Base-by-base conservation (phyloP, 1,140 invertebrate species). In the Pseudachorutes palmiensis region DNA sequence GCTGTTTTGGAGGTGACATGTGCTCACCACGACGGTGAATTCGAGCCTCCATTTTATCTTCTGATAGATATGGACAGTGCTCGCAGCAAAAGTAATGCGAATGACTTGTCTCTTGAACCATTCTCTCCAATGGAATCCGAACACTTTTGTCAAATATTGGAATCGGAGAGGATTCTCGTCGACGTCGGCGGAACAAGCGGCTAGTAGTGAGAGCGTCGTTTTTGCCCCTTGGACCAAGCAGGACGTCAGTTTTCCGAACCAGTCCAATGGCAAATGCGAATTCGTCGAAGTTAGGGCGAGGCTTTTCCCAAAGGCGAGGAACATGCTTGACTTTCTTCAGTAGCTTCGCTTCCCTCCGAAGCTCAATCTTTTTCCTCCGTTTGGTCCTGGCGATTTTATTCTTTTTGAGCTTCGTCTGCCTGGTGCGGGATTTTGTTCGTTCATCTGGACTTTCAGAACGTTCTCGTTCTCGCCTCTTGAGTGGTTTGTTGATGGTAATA, bases 181-280 rank as follows among this genome's bases (percentile, higher is more conserved):
- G 12, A 5, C 12, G 12, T 14, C 24, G 9, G 3, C 51, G 12
- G 36, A 63, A 48, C 29, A 45, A 63, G 9, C 41, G 16, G 3
- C 9, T 19, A 24, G 22, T 41, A 26, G 45, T 14, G 61, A 32
- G 33, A 12, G 26, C 2, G 3, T 63, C 31, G 45, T 28, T 41
- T 45, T 41, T 41, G 41, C 29, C 19, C 59, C 61, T 63, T 14
- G 61, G 61, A 3, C 61, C 61, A 5, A 63, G 26, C 5, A 63
- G 16, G 3, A 63, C 61, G 33, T 63, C 61, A 41, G 36, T 16
- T 19, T 63, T 63, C 22, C 61, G 2, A 14, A 63, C 24, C 2
- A 63, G 28, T 41, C 33, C 32, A 14, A 63, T 28, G 2, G 61
- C 61, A 26, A 32, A 63, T 2, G 29, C 12, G 28, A 63, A 63